Percentiles rank a stretch among this genome's conserved stretches.
phyloP scores from a whole-genome alignment of 2,888 invertebrate genomes.

The Mythimna pallens region DNA sequence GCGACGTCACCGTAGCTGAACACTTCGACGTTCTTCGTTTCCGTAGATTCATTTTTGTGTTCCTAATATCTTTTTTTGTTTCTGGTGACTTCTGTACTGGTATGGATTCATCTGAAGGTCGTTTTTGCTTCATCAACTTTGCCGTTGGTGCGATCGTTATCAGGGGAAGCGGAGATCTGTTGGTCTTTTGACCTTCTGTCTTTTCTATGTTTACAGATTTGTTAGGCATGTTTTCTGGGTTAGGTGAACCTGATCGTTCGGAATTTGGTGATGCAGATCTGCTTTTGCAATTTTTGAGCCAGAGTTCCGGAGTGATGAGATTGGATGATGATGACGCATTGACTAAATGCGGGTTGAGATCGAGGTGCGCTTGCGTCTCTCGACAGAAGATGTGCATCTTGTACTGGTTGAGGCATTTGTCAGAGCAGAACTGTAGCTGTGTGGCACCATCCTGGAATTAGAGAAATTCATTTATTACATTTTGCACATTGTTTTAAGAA shows the following conservation, averaged over 20 bases:
- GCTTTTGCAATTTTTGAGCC: slow-evolving; percentile 95
- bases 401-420: slow-evolving; percentile 98
- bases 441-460: slow-evolving; percentile 95
- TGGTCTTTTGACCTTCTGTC: slow-evolving; percentile 72
- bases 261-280: slow-evolving; percentile 91
- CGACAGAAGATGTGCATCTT: slow-evolving; percentile 99
- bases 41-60: slow-evolving; percentile 85
- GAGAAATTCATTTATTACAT: slow-evolving; percentile 18
- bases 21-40: slow-evolving; percentile 86
- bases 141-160: slow-evolving; percentile 93
- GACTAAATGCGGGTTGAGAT: slow-evolving; percentile 94
- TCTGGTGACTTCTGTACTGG: slow-evolving; percentile 84
- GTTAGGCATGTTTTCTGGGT: slow-evolving; percentile 77
- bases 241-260: slow-evolving; percentile 90
- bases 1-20: slow-evolving; percentile 85
- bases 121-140: slow-evolving; percentile 91
- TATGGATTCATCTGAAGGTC: slow-evolving; percentile 78
- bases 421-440: slow-evolving; percentile 97
- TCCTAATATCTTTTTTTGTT: slow-evolving; percentile 82
- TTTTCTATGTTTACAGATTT: slow-evolving; percentile 72
- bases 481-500: not conserved
- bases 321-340: slow-evolving; percentile 86
- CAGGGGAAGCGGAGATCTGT: slow-evolving; percentile 90
- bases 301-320: slow-evolving; percentile 97
- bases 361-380: slow-evolving; percentile 97